Evolutionary conservation across 2,888 invertebrate genomes (phyloP).

Genomic region (Ashinkailepas kermadecensis): DNA sequence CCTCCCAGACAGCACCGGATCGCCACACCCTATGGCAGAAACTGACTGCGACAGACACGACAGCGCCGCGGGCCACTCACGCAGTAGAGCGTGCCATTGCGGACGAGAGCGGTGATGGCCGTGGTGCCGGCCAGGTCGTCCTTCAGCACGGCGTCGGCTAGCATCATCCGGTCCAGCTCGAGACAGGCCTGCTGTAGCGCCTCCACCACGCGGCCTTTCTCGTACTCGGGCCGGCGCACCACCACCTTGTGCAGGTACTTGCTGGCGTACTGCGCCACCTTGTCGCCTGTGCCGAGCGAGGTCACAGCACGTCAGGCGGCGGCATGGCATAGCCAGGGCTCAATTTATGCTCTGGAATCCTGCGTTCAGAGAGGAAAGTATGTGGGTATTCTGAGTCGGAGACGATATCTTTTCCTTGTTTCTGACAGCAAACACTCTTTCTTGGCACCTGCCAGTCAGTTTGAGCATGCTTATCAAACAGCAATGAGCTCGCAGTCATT

Average conservation of each 20-base stretch:
- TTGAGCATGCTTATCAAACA: too few species aligned
- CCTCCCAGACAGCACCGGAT: too few species aligned
- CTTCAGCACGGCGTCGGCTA: conserved; percentile 74
- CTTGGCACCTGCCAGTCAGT: too few species aligned
- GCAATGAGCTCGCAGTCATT: too few species aligned
- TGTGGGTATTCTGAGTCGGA: too few species aligned
- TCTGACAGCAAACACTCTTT: too few species aligned
- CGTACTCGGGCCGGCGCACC: conserved; percentile 70
- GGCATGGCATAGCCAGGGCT: too few species aligned
- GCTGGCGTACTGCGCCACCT: conserved; percentile 89
- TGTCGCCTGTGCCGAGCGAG: conserved; percentile 56
- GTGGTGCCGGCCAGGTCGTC: conserved; percentile 94
- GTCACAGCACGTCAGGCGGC: neutral
- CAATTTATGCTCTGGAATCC: too few species aligned
- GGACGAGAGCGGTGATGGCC: conserved; percentile 75
- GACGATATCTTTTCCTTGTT: too few species aligned
- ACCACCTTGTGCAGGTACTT: conserved; percentile 90
- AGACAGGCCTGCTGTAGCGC: conserved; percentile 85
- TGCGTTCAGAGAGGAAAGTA: too few species aligned
- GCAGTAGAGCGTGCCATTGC: conserved; percentile 78
- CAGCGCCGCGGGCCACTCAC: conserved; percentile 40
- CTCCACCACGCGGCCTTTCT: conserved; percentile 69
- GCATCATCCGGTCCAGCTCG: conserved; percentile 87
- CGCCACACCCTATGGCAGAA: too few species aligned
- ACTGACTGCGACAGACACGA: neutral